Conservation (phyloP, 92 coral and sea anemone species). For the Epizoanthus scotinus region DNA sequence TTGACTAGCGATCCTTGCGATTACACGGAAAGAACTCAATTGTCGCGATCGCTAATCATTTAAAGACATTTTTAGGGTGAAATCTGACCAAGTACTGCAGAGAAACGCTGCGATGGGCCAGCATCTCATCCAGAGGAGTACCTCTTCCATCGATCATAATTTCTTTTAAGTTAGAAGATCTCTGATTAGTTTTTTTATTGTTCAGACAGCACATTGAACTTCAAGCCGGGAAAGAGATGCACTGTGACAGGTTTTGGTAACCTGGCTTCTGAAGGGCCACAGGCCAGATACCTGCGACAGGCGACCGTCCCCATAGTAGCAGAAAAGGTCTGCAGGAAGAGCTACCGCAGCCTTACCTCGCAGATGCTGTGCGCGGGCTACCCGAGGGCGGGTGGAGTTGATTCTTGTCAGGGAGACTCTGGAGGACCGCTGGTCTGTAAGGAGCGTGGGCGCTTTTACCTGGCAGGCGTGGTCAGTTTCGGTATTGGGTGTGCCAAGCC, state of each 20-base stretch:
- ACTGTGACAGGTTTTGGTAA: slow-evolving; percentile 60
- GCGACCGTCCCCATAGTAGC: slow-evolving; percentile 51
- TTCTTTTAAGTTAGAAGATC: no score
- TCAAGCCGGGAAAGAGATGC: slow-evolving; percentile 57
- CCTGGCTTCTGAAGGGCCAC: slow-evolving; percentile 38
- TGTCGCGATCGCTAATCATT: no score
- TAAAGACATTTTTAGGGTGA: no score
- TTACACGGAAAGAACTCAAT: no score
- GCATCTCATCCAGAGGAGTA: no score
- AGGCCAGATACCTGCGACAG: slow-evolving; percentile 40
- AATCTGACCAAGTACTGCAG: no score
- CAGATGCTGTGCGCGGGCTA: slow-evolving; percentile 69
- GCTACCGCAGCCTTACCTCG: slow-evolving; percentile 42
- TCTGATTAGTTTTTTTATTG: neutral
- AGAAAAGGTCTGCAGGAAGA: slow-evolving; percentile 5
- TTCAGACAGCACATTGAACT: slow-evolving; percentile 8
- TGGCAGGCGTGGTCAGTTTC: slow-evolving; percentile 63
- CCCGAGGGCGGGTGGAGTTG: slow-evolving; percentile 48
- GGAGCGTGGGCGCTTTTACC: slow-evolving; percentile 47
- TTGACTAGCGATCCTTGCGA: no score
- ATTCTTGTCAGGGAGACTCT: slow-evolving; percentile 71
- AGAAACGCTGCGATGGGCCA: no score
- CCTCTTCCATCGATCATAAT: no score
- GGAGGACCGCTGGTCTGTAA: slow-evolving; percentile 75
- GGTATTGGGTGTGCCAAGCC: slow-evolving; percentile 62